Evolutionary conservation across 2,113 vertebrate genomes (phyloP).

Genomic region (Larimichthys crocea): DNA sequence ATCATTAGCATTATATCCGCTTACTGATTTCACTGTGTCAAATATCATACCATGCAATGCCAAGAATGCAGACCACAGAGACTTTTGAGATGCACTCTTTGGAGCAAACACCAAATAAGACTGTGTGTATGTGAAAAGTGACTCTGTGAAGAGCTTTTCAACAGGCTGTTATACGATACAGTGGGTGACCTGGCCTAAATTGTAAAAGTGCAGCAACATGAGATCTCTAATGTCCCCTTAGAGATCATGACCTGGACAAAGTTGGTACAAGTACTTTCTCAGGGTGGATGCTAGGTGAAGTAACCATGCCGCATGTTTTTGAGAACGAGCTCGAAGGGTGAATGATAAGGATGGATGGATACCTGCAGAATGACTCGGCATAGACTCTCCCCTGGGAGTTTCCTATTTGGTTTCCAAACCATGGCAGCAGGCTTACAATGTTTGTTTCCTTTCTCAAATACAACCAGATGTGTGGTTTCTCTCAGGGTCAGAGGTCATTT

Average conservation of each 20-base stretch:
- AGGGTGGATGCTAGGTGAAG: conserved; percentile 3
- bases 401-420: conserved; percentile 46
- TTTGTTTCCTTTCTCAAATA: conserved; percentile 68
- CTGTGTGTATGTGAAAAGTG: conserved; percentile 3
- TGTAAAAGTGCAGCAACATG: conserved; percentile 48
- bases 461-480: conserved; percentile 73
- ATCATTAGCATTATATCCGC: neutral
- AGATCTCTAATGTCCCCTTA: conserved; percentile 42
- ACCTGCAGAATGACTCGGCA: conserved; percentile 31
- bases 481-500: conserved; percentile 53
- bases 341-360: conserved; percentile 34
- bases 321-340: neutral
- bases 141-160: conserved; percentile 37
- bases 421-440: conserved; percentile 55
- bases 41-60: neutral
- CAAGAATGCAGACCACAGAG: conserved; percentile 5
- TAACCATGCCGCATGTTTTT: neutral
- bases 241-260: conserved; percentile 49
- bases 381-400: conserved; percentile 20
- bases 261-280: conserved; percentile 40
- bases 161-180: conserved; percentile 57
- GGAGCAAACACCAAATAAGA: conserved; percentile 4
- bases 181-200: conserved; percentile 50
- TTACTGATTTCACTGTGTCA: conserved; percentile 15
- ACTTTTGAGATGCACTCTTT: conserved; percentile 22